Base-by-base conservation (phyloP, 2,888 invertebrate species). In the Noctua fimbriata region DNA sequence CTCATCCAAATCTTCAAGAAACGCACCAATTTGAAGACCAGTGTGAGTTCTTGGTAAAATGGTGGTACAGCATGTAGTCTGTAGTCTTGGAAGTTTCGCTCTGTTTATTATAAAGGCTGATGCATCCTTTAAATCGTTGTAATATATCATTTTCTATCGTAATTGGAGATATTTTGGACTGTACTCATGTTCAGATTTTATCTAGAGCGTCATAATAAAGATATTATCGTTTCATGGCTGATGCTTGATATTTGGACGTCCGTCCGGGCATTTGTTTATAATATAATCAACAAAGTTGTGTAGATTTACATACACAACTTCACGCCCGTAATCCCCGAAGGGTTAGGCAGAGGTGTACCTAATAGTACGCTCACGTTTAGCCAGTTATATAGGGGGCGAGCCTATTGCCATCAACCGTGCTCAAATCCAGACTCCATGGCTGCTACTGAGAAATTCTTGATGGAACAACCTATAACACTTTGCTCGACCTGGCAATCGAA, bases 81-180 rank as follows among this genome's bases (percentile, higher is more conserved):
- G 66, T 66, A 76, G 69, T 73, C 79, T 82, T 77, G 69, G 79
- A 78, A 72, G 94, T 93, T 85, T 87, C 93, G 95, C 90, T 94
- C 95, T 95, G 93, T 87, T 95, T 93, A 87, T 10, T 89, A 92
- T 88, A 76, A 89, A 93, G 94, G 94, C 91, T 92, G 92, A 85
- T 89, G 89, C 90, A 94, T 94, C 94, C 94, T 95, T 92, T 90
- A 86, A 86, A 88, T 86, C 84, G 83, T 73, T 81, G 86, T 87
- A 87, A 89, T 88, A 74, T 81, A 87, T 87, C 81, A 88, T 89
- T 83, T 84, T 74, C 73, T 81, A 85, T 77, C 65, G 83, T 90
- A 89, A 83, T 88, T 83, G 72, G 67, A 83, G 81, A 82, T 80
- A 83, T 84, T 85, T 87, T 85, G 55, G 78, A 32, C 47, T 74